Evolutionary conservation across 1,140 invertebrate genomes (phyloP).

Genomic region (Carcinoscorpius rotundicauda): DNA sequence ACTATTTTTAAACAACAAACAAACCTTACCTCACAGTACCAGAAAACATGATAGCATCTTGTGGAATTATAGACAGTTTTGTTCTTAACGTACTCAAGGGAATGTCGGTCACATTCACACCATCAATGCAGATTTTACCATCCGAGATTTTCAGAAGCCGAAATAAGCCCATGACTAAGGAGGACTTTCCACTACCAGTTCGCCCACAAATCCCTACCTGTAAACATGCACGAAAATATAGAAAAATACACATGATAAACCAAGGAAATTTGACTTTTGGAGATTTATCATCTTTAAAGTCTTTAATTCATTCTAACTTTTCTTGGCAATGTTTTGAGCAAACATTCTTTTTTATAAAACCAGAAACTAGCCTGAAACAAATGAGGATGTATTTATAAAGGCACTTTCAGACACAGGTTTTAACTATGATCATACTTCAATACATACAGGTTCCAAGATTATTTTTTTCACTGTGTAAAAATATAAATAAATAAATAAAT

Average conservation of each 20-base stretch:
- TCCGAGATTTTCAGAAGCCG: conserved; percentile 45
- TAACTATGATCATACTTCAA: too few species aligned
- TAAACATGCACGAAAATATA: background rate
- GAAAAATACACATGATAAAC: conserved; percentile 5
- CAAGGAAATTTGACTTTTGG: background rate
- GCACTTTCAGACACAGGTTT: too few species aligned
- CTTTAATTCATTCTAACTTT: background rate
- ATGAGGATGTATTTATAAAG: too few species aligned
- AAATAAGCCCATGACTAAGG: conserved; percentile 53
- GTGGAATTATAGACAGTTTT: conserved; percentile 46
- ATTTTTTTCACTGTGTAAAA: too few species aligned
- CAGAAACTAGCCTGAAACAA: too few species aligned
- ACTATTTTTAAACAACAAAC: background rate
- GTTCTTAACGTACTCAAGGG: conserved; percentile 51
- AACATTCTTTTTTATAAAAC: background rate
- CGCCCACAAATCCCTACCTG: conserved; percentile 65
- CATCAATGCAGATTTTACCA: conserved; percentile 56
- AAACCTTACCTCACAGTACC: conserved; percentile 39
- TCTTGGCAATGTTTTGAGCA: too few species aligned
- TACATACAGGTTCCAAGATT: too few species aligned
- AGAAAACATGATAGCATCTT: conserved; percentile 46
- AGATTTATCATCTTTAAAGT: conserved; percentile 1
- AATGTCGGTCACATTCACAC: conserved; percentile 47
- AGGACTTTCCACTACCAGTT: conserved; percentile 67
- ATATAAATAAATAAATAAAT: too few species aligned